Percentiles rank a stretch among this genome's conserved stretches.
Evolutionary conservation across 2,113 vertebrate genomes (phyloP).

Genomic region (Hucho hucho): DNA sequence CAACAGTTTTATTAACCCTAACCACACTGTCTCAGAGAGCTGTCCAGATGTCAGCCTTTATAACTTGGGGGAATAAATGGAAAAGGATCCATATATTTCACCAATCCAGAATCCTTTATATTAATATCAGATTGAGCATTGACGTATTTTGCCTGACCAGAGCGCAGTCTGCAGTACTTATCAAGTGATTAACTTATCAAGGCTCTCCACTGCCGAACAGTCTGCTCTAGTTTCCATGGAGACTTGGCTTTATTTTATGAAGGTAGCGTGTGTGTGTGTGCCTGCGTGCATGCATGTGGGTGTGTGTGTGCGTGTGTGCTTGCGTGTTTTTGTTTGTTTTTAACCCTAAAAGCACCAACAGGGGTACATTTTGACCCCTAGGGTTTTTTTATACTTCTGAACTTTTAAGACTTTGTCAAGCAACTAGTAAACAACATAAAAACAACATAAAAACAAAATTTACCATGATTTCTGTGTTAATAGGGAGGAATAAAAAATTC

Average conservation of each 20-base stretch:
- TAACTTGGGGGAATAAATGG: background rate
- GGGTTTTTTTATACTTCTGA: background rate
- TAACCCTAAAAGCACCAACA: too few species aligned
- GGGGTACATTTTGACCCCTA: too few species aligned
- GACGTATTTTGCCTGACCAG: background rate
- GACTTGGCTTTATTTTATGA: constrained; percentile 19
- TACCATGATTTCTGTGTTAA: too few species aligned
- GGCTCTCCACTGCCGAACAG: constrained; percentile 6
- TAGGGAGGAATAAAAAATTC: too few species aligned
- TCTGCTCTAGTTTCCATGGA: constrained; percentile 35
- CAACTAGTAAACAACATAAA: too few species aligned
- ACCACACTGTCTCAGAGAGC: background rate
- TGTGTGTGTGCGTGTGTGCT: background rate
- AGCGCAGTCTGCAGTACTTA: constrained; percentile 9
- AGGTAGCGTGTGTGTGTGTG: constrained; percentile 4
- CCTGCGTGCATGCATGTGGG: constrained; percentile 12
- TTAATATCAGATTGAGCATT: constrained; percentile 5
- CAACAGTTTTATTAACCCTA: background rate
- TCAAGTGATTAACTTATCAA: constrained; percentile 17
- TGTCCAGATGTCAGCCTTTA: background rate
- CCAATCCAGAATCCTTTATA: background rate
- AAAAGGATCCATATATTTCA: background rate
- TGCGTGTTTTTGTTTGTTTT: background rate
- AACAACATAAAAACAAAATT: too few species aligned
- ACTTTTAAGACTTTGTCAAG: background rate